phyloP scores from a whole-genome alignment of 2,888 invertebrate genomes.

The Ochlodes sylvanus region DNA sequence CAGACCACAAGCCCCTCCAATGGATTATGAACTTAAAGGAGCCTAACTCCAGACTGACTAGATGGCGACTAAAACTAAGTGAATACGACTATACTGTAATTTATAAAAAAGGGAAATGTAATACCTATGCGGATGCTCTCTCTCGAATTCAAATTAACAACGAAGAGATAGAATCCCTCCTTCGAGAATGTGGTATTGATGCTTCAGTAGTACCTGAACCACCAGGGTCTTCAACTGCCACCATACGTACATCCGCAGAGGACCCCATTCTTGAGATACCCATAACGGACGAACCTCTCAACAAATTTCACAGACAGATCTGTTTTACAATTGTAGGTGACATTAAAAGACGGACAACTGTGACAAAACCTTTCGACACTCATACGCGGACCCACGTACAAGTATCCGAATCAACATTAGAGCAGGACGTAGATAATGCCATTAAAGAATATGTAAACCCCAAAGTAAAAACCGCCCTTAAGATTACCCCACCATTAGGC shows the following conservation, averaged over 20 bases:
- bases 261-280: constrained; percentile 35
- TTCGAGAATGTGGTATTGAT: neutral
- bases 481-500: constrained; percentile 29
- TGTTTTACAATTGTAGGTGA: constrained; percentile 38
- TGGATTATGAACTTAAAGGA: constrained; percentile 54
- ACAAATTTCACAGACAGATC: constrained; percentile 40
- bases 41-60: constrained; percentile 51
- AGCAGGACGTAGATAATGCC: constrained; percentile 43
- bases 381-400: constrained; percentile 37
- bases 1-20: constrained; percentile 41
- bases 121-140: constrained; percentile 48
- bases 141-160: constrained; percentile 37
- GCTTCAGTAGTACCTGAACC: neutral
- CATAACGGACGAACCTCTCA: constrained; percentile 39
- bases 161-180: neutral
- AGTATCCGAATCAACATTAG: constrained; percentile 34
- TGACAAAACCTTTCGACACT: constrained; percentile 39
- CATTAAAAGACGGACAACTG: constrained; percentile 35
- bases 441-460: constrained; percentile 48
- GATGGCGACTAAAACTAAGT: constrained; percentile 54
- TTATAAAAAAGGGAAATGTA: constrained; percentile 46
- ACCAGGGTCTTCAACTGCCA: neutral
- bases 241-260: neutral
- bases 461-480: constrained; percentile 35
- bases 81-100: constrained; percentile 46